Conservation (phyloP, 2,797 vertebrate genomes). For the Halcyon chelicuti region DNA sequence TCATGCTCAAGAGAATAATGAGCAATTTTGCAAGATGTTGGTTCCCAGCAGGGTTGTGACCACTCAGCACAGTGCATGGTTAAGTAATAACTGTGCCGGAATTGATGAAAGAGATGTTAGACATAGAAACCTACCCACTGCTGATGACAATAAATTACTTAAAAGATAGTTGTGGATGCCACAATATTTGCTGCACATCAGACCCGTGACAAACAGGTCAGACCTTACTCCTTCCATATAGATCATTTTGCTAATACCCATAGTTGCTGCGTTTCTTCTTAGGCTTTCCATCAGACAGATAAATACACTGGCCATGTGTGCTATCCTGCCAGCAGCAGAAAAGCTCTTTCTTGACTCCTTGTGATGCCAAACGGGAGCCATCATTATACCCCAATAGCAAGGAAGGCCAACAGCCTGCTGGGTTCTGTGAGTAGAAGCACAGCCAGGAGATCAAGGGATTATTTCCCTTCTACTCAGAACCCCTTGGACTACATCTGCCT, state of each 20-base stretch:
- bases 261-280: not conserved
- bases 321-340: not conserved
- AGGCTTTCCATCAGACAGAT: not conserved
- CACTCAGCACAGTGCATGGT: not conserved
- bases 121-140: not conserved
- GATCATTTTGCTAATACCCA: not conserved
- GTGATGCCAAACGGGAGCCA: not conserved
- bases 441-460: not conserved
- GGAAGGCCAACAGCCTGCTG: not conserved
- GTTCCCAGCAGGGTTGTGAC: conserved; percentile 12
- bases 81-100: not conserved
- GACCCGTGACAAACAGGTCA: not conserved
- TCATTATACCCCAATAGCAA: not conserved
- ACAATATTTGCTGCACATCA: not conserved
- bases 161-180: not conserved
- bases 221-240: not conserved
- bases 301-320: not conserved
- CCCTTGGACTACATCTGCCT: not conserved
- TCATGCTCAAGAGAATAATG: conserved; percentile 37
- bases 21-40: conserved; percentile 2
- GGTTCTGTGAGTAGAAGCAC: not conserved
- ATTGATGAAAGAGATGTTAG: not conserved
- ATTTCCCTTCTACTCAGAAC: not conserved
- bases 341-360: not conserved
- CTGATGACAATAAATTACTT: not conserved